Evolutionary conservation across 2,888 invertebrate genomes (phyloP).

Genomic region (Sicus ferrugineus): DNA sequence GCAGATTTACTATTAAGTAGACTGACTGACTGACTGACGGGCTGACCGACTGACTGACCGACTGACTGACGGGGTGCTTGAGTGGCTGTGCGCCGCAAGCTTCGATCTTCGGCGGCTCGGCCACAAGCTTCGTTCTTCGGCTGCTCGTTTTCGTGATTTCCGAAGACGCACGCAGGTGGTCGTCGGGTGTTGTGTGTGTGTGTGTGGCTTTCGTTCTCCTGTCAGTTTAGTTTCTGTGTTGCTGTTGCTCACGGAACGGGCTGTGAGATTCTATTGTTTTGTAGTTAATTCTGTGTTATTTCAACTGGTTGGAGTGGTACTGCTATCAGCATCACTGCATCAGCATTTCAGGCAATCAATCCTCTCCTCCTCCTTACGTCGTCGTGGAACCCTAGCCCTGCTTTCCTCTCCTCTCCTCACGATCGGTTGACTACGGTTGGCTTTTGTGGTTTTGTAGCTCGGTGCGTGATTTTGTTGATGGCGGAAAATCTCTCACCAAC

Average conservation of each 20-base stretch:
- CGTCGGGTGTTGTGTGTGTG: neutral
- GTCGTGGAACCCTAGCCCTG: constrained; percentile 4
- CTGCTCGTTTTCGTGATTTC: neutral
- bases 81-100: constrained; percentile 12
- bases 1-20: constrained; percentile 19
- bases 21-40: constrained; percentile 33
- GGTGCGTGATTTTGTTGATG: constrained; percentile 16
- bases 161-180: neutral
- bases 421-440: constrained; percentile 31
- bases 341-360: constrained; percentile 24
- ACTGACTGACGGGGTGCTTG: neutral
- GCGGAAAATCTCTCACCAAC: constrained; percentile 20
- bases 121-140: neutral
- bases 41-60: constrained; percentile 19
- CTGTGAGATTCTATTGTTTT: constrained; percentile 1
- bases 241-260: neutral
- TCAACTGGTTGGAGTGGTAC: neutral
- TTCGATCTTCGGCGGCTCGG: neutral
- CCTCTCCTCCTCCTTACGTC: neutral
- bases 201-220: neutral
- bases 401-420: constrained; percentile 23
- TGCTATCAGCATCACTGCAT: neutral
- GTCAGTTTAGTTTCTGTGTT: constrained; percentile 1
- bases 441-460: constrained; percentile 28
- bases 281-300: neutral